Conservation (phyloP, 2,888 invertebrate genomes). For the Aproaerema taeniolella region DNA sequence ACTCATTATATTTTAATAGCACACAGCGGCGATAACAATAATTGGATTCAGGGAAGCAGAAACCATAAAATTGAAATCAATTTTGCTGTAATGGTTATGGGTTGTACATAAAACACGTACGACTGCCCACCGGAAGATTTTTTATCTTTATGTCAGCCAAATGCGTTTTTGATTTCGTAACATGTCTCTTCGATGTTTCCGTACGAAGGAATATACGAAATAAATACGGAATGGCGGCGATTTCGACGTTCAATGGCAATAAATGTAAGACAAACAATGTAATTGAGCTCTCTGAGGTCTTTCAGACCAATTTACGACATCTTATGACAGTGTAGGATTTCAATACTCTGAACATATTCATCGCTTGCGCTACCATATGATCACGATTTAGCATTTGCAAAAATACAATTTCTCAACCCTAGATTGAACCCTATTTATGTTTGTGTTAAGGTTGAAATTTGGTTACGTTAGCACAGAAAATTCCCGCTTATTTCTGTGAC, state of each 20-base stretch:
- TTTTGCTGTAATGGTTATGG: conserved; percentile 72
- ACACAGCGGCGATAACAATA: conserved; percentile 69
- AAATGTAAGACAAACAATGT: conserved; percentile 47
- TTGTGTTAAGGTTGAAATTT: conserved; percentile 43
- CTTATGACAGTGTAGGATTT: conserved; percentile 66
- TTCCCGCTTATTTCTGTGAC: conserved; percentile 55
- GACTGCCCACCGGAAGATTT: conserved; percentile 44
- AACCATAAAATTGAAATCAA: conserved; percentile 77
- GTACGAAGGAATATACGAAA: no score
- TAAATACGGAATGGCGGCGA: not conserved
- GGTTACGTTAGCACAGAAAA: conserved; percentile 32
- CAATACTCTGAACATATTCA: conserved; percentile 69
- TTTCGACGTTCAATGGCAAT: conserved; percentile 25
- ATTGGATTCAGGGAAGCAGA: conserved; percentile 74
- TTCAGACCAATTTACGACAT: conserved; percentile 55
- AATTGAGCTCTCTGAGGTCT: conserved; percentile 33
- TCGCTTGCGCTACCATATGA: conserved; percentile 58
- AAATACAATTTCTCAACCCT: conserved; percentile 35
- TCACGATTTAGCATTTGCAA: conserved; percentile 64
- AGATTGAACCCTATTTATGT: conserved; percentile 30
- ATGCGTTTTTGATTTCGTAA: conserved; percentile 10
- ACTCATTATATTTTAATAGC: conserved; percentile 70
- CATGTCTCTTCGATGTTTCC: not conserved
- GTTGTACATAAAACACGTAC: conserved; percentile 58
- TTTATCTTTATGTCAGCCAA: conserved; percentile 35